Base-by-base conservation (phyloP, 2,797 vertebrate genomes). In the Pteronotus mesoamericanus region DNA sequence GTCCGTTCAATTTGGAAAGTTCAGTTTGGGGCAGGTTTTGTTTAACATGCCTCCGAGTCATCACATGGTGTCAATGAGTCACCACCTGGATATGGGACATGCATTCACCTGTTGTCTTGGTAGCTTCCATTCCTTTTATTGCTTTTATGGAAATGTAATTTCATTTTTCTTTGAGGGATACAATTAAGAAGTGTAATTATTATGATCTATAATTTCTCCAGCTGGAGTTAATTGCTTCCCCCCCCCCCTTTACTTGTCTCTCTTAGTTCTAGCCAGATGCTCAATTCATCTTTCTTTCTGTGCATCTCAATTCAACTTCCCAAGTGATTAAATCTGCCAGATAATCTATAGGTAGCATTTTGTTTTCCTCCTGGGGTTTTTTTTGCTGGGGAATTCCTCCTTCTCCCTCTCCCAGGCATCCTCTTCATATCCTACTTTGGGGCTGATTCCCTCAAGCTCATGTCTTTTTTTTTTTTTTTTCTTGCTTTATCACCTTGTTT, bases 141-240 rank as follows among this genome's bases (percentile, higher is more conserved):
- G 32, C 32, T 80, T 95, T 87, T 96, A 90, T 95, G 66, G 68
- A 85, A 82, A 64, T 61, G 6, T 46, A 72, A 77, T 91, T 86
- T 87, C 26, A 71, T 57, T 84, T 74, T 37, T n/a, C 86, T 87
- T 86, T 84, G 85, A 84, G 74, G 77, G 48, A 75, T 59, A 80
- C 75, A 64, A 66, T 66, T 61, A 57, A 91, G 68, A 89, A 68
- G 66, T 95, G 24, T 79, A 74, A 94, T 95, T 87, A 80, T n/a
- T 68, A 69, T 86, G 44, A 90, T 44, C 32, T 53, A 64, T 64
- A 46, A 75, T 80, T 92, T 96, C n/a, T 83, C 66, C 32, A 55
- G 24, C n/a, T 8, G n/a, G n/a, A 86, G 74, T 46, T 29, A 55
- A 46, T 32, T 75, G 53, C 18, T n/a, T 44, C 44, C 19, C 3